Evolutionary conservation across 1,140 invertebrate genomes (phyloP).

Genomic region (Camponotus floridanus): DNA sequence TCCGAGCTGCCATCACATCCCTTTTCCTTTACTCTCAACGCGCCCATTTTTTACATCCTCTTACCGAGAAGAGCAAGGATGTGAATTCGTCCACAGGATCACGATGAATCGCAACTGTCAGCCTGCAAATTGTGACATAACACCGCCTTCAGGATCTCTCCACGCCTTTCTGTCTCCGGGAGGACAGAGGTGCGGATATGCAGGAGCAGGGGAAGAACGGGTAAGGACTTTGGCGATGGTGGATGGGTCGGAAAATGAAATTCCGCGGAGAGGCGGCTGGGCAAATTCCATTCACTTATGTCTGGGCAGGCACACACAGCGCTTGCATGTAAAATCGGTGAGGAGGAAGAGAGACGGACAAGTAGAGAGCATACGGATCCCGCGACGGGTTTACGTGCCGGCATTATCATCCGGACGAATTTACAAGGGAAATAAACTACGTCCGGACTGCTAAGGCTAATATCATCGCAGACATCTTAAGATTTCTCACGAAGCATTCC

Average conservation of each 20-base stretch:
- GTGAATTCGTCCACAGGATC: slow-evolving; percentile 53
- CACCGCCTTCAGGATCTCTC: slow-evolving; percentile 50
- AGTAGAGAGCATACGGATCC: slow-evolving; percentile 1
- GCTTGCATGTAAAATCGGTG: slow-evolving; percentile 54
- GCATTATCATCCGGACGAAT: slow-evolving; percentile 53
- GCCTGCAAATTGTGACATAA: slow-evolving; percentile 71
- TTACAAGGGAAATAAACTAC: slow-evolving; percentile 68
- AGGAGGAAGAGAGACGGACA: slow-evolving; percentile 25
- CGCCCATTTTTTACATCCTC: slow-evolving; percentile 56
- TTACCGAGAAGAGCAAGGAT: slow-evolving; percentile 39
- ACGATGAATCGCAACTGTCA: slow-evolving; percentile 59
- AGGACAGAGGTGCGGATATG: slow-evolving; percentile 27
- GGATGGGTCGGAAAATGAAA: slow-evolving; percentile 79
- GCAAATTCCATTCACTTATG: slow-evolving; percentile 74
- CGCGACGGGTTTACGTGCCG: slow-evolving; percentile 60
- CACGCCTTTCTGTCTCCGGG: slow-evolving; percentile 16
- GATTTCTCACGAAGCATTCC: slow-evolving; percentile 58
- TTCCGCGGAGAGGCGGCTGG: slow-evolving; percentile 70
- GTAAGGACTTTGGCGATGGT: slow-evolving; percentile 64
- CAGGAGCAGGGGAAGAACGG: not conserved
- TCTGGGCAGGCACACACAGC: slow-evolving; percentile 52
- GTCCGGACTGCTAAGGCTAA: slow-evolving; percentile 30
- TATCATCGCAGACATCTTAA: slow-evolving; percentile 64
- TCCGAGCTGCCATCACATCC: slow-evolving; percentile 41
- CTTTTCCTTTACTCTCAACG: slow-evolving; percentile 48